Conservation (phyloP, 2,797 vertebrate genomes). For the Triplophysa bombifrons region DNA sequence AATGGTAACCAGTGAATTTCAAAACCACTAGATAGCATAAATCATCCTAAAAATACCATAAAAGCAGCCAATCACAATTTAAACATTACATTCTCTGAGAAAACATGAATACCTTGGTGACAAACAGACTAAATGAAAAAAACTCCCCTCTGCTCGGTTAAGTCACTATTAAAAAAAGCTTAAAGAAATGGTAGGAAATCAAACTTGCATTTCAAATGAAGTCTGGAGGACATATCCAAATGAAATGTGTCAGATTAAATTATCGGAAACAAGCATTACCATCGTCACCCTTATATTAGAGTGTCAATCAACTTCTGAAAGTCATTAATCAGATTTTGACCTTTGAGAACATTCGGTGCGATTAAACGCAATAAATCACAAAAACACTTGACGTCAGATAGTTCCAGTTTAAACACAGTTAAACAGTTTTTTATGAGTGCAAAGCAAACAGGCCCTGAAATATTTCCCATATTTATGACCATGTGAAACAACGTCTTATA, state of each 20-base stretch:
- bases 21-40: too few relatives aligned
- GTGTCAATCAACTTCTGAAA: conserved; percentile 19
- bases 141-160: neutral
- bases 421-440: neutral
- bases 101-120: too few relatives aligned
- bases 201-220: conserved; percentile 23
- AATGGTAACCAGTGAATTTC: too few relatives aligned
- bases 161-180: too few relatives aligned
- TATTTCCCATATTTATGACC: neutral
- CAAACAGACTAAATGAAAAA: too few relatives aligned
- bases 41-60: too few relatives aligned
- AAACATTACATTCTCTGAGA: too few relatives aligned
- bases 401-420: neutral
- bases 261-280: neutral
- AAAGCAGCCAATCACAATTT: too few relatives aligned
- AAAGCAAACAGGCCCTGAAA: neutral
- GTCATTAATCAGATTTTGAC: conserved; percentile 16
- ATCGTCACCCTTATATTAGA: neutral
- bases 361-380: conserved; percentile 7
- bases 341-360: neutral
- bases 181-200: neutral
- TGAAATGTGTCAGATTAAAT: conserved; percentile 12
- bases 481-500: conserved; percentile 7
- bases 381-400: neutral
- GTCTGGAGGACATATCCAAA: conserved; percentile 9